Evolutionary conservation across 2,888 invertebrate genomes (phyloP).

Genomic region (Nebria salina): DNA sequence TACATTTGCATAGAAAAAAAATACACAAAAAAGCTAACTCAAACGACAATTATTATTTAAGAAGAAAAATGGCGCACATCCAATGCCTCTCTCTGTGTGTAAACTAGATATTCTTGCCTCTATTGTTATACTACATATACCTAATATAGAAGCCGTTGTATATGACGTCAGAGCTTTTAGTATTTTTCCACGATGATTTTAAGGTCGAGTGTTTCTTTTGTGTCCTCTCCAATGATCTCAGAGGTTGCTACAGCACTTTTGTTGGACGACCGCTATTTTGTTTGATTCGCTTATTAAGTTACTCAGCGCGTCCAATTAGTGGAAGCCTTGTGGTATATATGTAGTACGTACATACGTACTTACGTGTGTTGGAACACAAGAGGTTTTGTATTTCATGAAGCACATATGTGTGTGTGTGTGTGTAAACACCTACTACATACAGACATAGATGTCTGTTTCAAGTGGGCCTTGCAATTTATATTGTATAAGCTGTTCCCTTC

Average conservation of each 20-base stretch:
- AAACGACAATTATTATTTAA: too few relatives aligned
- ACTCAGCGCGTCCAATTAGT: constrained; percentile 16
- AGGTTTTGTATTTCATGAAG: neutral
- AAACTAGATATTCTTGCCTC: too few relatives aligned
- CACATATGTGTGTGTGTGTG: neutral
- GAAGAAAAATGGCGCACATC: too few relatives aligned
- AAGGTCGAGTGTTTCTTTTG: constrained; percentile 23
- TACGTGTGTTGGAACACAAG: neutral
- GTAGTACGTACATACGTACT: neutral
- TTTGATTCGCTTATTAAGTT: constrained; percentile 9
- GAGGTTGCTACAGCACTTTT: neutral
- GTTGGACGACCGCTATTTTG: neutral
- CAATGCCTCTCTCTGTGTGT: too few relatives aligned
- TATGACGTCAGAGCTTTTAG: constrained; percentile 7
- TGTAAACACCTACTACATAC: neutral
- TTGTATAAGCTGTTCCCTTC: neutral
- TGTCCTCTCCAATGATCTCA: constrained; percentile 10
- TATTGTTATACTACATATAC: too few relatives aligned
- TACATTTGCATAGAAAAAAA: too few relatives aligned
- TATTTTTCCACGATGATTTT: neutral
- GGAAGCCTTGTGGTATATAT: neutral
- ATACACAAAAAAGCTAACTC: too few relatives aligned
- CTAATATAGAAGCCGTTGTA: too few relatives aligned
- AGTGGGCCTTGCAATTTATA: neutral
- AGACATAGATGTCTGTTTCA: neutral